These are phyloP conservation scores for Cataglyphis hispanica DNA, from an alignment of 1,140 invertebrate genomes.

Conservation along the genomic window DNA sequence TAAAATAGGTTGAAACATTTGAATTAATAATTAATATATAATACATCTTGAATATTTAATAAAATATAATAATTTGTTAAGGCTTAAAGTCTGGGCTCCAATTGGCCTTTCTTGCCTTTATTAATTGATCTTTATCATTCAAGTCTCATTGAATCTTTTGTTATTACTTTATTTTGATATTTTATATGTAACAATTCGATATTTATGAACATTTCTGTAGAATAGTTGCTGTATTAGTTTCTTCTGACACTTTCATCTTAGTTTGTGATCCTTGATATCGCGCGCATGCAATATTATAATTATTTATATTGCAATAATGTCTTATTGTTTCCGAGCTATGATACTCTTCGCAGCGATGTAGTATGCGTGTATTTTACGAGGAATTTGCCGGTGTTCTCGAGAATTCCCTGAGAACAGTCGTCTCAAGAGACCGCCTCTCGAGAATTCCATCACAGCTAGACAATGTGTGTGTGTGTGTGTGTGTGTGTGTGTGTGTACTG, in stretches of 20 bases:
- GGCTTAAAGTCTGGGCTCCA: no score
- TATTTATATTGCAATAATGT: neutral
- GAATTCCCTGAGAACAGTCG: conserved; percentile 26
- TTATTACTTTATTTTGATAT: no score
- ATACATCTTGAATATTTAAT: no score
- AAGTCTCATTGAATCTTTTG: no score
- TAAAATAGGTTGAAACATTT: no score
- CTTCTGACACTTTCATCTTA: neutral
- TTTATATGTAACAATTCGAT: no score
- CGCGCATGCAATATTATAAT: neutral
- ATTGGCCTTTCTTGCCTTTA: no score
- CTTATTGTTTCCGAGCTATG: neutral
- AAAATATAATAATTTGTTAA: no score
- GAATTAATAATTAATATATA: no score
- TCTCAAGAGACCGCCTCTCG: conserved; percentile 47
- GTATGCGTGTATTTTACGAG: conserved; percentile 34
- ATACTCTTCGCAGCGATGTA: neutral
- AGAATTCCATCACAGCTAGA: conserved; percentile 66
- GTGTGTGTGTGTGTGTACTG: conserved; percentile 33
- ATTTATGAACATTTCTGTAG: neutral
- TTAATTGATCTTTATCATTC: no score
- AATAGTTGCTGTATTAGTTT: neutral
- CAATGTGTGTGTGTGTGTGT: conserved; percentile 47
- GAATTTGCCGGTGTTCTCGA: conserved; percentile 35
- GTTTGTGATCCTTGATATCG: neutral